These are phyloP conservation scores for Plagodis dolabraria DNA, from an alignment of 2,888 invertebrate genomes.

Conservation along the genomic window DNA sequence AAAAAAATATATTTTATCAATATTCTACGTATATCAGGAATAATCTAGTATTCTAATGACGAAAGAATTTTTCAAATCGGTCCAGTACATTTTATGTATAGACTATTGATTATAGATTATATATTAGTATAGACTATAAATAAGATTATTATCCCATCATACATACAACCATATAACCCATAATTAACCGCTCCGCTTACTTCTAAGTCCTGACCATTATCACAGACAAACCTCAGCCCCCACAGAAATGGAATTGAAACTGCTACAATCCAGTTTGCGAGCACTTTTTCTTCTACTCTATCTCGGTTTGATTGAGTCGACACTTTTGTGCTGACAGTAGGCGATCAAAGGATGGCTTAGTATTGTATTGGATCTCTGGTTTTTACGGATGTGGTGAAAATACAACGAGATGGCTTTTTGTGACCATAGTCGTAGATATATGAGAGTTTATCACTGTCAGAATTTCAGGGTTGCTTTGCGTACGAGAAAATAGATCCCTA, in stretches of 20 bases:
- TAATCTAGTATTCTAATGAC: too few species aligned
- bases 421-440: neutral
- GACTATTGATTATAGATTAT: too few species aligned
- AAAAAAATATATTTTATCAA: too few species aligned
- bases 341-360: constrained; percentile 43
- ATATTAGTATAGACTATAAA: too few species aligned
- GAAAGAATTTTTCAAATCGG: too few species aligned
- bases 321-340: constrained; percentile 56
- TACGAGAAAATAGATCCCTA: too few species aligned
- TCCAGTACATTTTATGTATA: too few species aligned
- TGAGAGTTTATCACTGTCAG: neutral
- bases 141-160: too few species aligned
- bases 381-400: constrained; percentile 4
- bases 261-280: constrained; percentile 71
- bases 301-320: constrained; percentile 73
- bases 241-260: constrained; percentile 78
- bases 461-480: neutral
- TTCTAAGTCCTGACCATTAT: constrained; percentile 8
- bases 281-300: constrained; percentile 66
- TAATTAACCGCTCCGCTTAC: constrained; percentile 37
- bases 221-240: constrained; percentile 36
- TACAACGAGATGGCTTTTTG: constrained; percentile 1
- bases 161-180: neutral
- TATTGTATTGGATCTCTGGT: constrained; percentile 23
- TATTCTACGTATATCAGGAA: too few species aligned